A percentile compares a stretch with the other conserved stretches of the same genome.
Evolutionary conservation across 2,797 vertebrate species (phyloP).

Genomic region (Gorsachius magnificus): DNA sequence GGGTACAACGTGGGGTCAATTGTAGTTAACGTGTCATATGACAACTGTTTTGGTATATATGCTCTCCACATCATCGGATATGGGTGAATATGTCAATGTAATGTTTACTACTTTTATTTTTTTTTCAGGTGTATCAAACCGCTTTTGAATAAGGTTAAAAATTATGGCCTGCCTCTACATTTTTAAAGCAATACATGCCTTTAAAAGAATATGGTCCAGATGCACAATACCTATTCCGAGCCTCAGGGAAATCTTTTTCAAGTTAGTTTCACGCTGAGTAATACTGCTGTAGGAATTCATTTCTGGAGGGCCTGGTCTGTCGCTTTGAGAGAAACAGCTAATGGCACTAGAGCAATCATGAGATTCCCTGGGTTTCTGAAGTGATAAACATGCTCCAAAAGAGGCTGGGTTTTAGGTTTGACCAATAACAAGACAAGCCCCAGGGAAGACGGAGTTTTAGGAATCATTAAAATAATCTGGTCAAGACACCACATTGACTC

Average conservation of each 20-base stretch:
- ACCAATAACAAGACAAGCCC: not conserved
- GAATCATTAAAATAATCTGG: not conserved
- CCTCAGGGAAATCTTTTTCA: not conserved
- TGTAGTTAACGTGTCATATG: fast-evolving
- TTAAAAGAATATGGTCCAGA: not conserved
- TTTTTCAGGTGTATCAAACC: not conserved
- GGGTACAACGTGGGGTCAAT: fast-evolving
- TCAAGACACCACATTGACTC: not conserved
- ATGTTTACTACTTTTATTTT: not conserved
- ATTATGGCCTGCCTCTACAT: not conserved
- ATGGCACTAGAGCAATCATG: not conserved
- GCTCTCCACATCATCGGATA: not conserved
- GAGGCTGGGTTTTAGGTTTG: not conserved
- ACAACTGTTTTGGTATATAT: not conserved
- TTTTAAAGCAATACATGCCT: not conserved
- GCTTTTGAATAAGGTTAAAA: not conserved
- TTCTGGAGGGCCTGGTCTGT: not conserved
- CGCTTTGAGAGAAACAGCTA: not conserved
- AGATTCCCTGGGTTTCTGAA: not conserved
- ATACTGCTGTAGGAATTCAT: not conserved
- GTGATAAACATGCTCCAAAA: not conserved
- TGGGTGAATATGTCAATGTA: not conserved
- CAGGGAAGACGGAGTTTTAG: not conserved
- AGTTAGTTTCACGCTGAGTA: not conserved
- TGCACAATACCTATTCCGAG: not conserved